Base-by-base conservation (phyloP, 2,113 vertebrate genomes). In the Pelmatolapia mariae region DNA sequence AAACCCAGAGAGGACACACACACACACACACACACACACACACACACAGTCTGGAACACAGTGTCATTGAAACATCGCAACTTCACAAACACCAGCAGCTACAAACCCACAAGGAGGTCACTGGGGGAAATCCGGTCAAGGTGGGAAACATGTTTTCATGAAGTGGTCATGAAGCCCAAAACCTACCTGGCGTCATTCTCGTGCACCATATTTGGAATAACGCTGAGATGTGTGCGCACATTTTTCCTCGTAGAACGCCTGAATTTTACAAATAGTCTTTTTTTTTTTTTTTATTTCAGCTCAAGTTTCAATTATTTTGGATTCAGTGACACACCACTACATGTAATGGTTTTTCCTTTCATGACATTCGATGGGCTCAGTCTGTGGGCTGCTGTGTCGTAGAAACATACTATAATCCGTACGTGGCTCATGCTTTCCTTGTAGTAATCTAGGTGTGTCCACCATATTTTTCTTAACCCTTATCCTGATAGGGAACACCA, bases 1-100 rank as follows among this genome's bases (percentile, higher is more conserved):
- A 87, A 91, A 76, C 76, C 57, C 85, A 26, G 52, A 91, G 86
- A 90, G 40, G 43, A 91, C 83, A 71, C 53, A 57, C 47, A 90
- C 57, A 73, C 80, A 68, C 45, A 91, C 82, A 71, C 45, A 53
- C 40, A 89, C 54, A 71, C 79, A 63, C 29, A 90, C 81, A 63
- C 53, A 53, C 40, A 89, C 54, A 71, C 79, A 71, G 86, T 87
- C 54, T 84, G 89, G 81, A 91, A 73, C 53, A 81, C 11, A 24
- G 80, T 4, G 36, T 87, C 76, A 63, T 61, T 93, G 50, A 87
- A 61, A 38, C 24, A 11, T 79, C 9, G 9, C 10, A 53, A 22
- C 87, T 45, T 79, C 57, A 61, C 76, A 26, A 16, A 29, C 81
- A 16, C 19, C 36, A 40, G 15, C 43, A n/a, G 45, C 19, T 10